phyloP scores from a whole-genome alignment of 2,113 vertebrate species.

The Stegostoma tigrinum region DNA sequence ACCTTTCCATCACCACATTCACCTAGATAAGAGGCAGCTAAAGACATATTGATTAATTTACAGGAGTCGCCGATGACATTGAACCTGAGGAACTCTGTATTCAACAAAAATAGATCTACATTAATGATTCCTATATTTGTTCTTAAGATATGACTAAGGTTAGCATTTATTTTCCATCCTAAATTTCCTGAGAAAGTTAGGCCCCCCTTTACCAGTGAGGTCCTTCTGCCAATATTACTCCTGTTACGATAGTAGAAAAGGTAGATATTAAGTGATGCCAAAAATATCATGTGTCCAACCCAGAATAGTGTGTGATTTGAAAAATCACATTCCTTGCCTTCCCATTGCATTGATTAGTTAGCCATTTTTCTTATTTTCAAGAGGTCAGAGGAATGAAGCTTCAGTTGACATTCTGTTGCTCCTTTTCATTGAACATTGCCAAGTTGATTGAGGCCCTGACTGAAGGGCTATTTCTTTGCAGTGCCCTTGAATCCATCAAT shows the following conservation, averaged over 20 bases:
- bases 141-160: not conserved
- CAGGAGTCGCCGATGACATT: not conserved
- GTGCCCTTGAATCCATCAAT: no score
- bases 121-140: not conserved
- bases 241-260: not conserved
- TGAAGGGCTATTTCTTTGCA: no score
- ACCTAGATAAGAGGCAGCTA: not conserved
- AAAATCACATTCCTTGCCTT: not conserved
- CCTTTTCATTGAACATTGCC: no score
- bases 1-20: not conserved
- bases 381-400: not conserved
- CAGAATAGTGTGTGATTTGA: not conserved
- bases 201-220: not conserved
- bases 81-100: not conserved
- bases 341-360: not conserved
- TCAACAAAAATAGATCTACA: not conserved
- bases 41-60: not conserved
- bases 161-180: not conserved
- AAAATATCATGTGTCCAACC: not conserved
- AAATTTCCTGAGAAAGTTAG: not conserved
- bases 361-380: not conserved
- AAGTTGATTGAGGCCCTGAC: no score
- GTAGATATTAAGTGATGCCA: not conserved
- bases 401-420: no score
- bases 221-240: not conserved